Evolutionary conservation across 2,888 invertebrate species (phyloP), one percentile per base, ranked within the genome.

Genomic region (Smittia sp.): DNA sequence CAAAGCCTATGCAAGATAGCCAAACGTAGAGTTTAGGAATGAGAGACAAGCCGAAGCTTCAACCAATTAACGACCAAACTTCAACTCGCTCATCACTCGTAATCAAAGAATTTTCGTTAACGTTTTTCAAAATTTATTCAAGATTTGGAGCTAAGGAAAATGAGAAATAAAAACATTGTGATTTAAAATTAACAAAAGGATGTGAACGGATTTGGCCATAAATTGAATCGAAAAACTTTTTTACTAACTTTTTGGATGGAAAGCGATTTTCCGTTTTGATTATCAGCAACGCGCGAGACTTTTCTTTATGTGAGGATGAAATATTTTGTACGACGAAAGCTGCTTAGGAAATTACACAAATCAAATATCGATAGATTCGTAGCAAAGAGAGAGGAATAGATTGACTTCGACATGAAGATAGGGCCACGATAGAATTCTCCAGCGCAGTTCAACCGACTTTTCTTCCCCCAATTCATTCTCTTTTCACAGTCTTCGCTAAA

Each of bases 151-250:
- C 38, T 3, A 52, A 7, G 13, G 52, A 6, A 58, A 58, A 58
- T 58, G 58, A 58, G 6, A 52, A 52, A 4, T n/a, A 46, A 46
- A 2, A 46, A 58, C 18, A 58, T 58, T 58, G 58, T 58, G 58
- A 58, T 58, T 58, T 58, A 58, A 58, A 9, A 18, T 9, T 32
- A 58, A 58, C 11, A 46, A 46, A 46, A 11, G 46, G n/a, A 20
- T 58, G 58, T 58, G 58, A 58, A 58, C 1, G 58, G 58, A 58
- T 58, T 58, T 58, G 58, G 58, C 58, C 58, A 58, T 58, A 20
- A 58, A 58, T n/a, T n/a, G 32, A 32, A 32, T 32, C 32, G 32
- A 32, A 32, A 32, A 32, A 58, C n/a, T 20, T 58, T 18, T 58
- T 58, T 58, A 46, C 46, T 46, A 46, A 46, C 11, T 32, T 32